A percentile compares a stretch with the other conserved stretches of the same genome.
Conservation (phyloP, 2,113 vertebrate genomes). For the Apistogramma diplotaenia region DNA sequence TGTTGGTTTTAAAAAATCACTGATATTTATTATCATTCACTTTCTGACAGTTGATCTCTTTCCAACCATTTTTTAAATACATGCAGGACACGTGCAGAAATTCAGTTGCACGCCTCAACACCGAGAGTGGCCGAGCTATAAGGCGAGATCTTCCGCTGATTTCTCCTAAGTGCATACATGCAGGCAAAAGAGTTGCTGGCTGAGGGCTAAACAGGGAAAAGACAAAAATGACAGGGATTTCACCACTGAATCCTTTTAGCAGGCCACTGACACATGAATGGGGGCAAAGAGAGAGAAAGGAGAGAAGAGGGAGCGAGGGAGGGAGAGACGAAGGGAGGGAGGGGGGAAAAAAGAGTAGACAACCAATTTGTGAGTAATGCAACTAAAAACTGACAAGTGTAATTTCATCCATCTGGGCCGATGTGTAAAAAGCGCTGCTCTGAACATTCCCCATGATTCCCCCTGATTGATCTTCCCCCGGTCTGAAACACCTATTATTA, state of each 20-base stretch:
- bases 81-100: constrained; percentile 26
- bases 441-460: constrained; percentile 82
- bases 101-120: constrained; percentile 27
- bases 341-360: constrained; percentile 71
- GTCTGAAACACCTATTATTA: constrained; percentile 87
- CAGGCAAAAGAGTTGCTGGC: constrained; percentile 54
- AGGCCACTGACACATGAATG: constrained; percentile 80
- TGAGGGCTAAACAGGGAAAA: constrained; percentile 64
- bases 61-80: background rate
- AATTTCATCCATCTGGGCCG: constrained; percentile 86
- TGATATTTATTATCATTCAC: background rate
- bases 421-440: constrained; percentile 83
- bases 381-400: constrained; percentile 87
- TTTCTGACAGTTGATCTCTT: background rate
- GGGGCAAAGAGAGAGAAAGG: constrained; percentile 57
- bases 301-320: constrained; percentile 20
- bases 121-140: constrained; percentile 30
- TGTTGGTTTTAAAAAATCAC: background rate
- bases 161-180: constrained; percentile 66
- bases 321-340: constrained; percentile 6
- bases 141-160: constrained; percentile 44
- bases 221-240: constrained; percentile 79
- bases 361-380: constrained; percentile 85
- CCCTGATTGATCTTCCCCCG: constrained; percentile 83
- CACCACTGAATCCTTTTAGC: constrained; percentile 81